Evolutionary conservation across 1,140 invertebrate species (phyloP).

Genomic region (Eupristina koningsbergeri): DNA sequence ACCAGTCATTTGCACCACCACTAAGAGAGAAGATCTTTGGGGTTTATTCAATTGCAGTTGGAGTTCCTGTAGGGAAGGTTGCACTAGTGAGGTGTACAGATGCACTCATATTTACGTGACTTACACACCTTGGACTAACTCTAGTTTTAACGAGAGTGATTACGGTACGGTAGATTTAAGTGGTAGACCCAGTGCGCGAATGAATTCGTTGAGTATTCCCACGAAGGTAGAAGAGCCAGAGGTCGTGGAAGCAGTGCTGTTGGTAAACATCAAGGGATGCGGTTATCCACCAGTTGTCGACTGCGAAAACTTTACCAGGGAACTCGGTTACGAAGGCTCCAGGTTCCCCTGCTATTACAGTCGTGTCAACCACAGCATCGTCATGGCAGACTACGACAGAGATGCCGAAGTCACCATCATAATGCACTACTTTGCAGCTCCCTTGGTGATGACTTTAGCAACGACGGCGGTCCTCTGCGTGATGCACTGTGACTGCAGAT

Average conservation of each 20-base stretch:
- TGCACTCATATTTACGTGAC: constrained; percentile 90
- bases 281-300: constrained; percentile 91
- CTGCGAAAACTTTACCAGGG: constrained; percentile 86
- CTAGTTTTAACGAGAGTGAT: constrained; percentile 49
- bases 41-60: constrained; percentile 89
- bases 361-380: constrained; percentile 84
- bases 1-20: constrained; percentile 85
- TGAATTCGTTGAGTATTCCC: constrained; percentile 15
- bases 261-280: constrained; percentile 89
- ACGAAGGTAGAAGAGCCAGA: constrained; percentile 54
- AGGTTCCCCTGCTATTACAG: constrained; percentile 90
- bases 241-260: constrained; percentile 78
- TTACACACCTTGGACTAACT: constrained; percentile 75
- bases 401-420: constrained; percentile 85
- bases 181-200: constrained; percentile 18
- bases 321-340: constrained; percentile 83
- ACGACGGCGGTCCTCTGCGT: constrained; percentile 87
- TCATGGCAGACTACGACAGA: constrained; percentile 84
- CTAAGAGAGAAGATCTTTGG: constrained; percentile 81
- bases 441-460: constrained; percentile 85
- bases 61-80: constrained; percentile 90
- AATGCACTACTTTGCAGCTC: constrained; percentile 85
- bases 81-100: constrained; percentile 88
- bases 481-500: constrained; percentile 86
- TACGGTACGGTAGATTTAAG: too few species aligned